Evolutionary conservation across 1,140 invertebrate genomes (phyloP).

Genomic region (Ceratoteleas bidentatus): DNA sequence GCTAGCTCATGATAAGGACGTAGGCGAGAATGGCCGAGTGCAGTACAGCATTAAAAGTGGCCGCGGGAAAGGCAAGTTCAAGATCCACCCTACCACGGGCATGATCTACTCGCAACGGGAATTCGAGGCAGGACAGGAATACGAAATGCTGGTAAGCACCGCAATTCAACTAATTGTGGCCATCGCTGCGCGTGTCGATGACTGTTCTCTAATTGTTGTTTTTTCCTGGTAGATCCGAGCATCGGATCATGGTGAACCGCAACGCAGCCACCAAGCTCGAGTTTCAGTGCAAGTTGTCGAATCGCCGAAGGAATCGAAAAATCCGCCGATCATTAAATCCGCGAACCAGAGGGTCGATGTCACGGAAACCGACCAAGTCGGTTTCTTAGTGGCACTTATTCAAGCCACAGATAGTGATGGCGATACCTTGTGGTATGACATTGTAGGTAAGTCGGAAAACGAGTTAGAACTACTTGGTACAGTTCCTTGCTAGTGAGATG

Average conservation of each 20-base stretch:
- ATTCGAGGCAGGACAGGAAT: slow-evolving; percentile 88
- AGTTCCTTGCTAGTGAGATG: no score
- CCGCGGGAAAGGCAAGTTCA: slow-evolving; percentile 88
- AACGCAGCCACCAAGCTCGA: slow-evolving; percentile 86
- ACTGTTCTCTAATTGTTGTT: no score
- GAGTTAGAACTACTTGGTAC: no score
- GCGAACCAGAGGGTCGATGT: slow-evolving; percentile 86
- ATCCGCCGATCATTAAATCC: slow-evolving; percentile 85
- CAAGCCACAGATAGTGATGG: slow-evolving; percentile 91
- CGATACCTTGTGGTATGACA: slow-evolving; percentile 94
- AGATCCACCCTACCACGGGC: slow-evolving; percentile 90
- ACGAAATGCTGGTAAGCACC: slow-evolving; percentile 87
- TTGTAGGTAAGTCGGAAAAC: slow-evolving; percentile 86
- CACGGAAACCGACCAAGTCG: slow-evolving; percentile 92
- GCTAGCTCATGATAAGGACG: slow-evolving; percentile 91
- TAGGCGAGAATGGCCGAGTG: slow-evolving; percentile 90
- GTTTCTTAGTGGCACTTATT: slow-evolving; percentile 90
- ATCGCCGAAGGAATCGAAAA: slow-evolving; percentile 82
- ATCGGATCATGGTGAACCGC: slow-evolving; percentile 87
- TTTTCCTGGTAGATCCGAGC: slow-evolving; percentile 86
- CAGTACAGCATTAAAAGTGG: slow-evolving; percentile 90
- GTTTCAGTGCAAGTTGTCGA: slow-evolving; percentile 86
- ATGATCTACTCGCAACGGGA: slow-evolving; percentile 87
- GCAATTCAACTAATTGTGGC: background rate
- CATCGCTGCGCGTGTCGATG: background rate